phyloP scores from a whole-genome alignment of 2,113 vertebrate species.

The Nothoprocta pentlandii region DNA sequence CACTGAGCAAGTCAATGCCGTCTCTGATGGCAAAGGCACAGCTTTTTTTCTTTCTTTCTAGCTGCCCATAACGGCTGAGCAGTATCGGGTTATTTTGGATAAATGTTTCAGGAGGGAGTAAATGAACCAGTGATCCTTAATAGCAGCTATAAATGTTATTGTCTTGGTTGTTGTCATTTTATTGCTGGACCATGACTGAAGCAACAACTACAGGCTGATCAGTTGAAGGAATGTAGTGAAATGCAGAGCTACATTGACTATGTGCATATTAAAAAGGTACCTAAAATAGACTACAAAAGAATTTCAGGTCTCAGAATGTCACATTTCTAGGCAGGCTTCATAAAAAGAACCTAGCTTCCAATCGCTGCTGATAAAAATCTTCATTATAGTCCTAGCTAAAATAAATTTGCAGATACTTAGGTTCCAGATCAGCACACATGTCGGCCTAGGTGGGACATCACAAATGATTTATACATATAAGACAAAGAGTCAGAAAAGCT shows the following conservation, averaged over 20 bases:
- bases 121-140: slow-evolving; percentile 44
- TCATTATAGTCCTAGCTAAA: background rate
- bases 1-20: background rate
- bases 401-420: background rate
- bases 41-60: background rate
- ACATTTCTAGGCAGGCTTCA: background rate
- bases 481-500: background rate
- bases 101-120: slow-evolving; percentile 1
- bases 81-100: background rate
- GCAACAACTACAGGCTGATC: slow-evolving; percentile 14
- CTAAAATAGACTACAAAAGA: background rate
- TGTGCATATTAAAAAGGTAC: background rate
- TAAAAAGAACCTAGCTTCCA: background rate
- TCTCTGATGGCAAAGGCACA: background rate
- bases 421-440: background rate
- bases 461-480: background rate
- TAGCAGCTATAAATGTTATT: slow-evolving; percentile 24
- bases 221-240: background rate
- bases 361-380: background rate
- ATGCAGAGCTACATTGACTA: background rate
- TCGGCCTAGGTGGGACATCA: background rate
- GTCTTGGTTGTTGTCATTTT: slow-evolving; percentile 34
- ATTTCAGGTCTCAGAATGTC: background rate
- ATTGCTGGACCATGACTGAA: slow-evolving; percentile 57
- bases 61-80: background rate